Percentiles rank a stretch among this genome's conserved stretches.
Conservation (phyloP, 1,140 invertebrate genomes). For the Cotesia chilonis region DNA sequence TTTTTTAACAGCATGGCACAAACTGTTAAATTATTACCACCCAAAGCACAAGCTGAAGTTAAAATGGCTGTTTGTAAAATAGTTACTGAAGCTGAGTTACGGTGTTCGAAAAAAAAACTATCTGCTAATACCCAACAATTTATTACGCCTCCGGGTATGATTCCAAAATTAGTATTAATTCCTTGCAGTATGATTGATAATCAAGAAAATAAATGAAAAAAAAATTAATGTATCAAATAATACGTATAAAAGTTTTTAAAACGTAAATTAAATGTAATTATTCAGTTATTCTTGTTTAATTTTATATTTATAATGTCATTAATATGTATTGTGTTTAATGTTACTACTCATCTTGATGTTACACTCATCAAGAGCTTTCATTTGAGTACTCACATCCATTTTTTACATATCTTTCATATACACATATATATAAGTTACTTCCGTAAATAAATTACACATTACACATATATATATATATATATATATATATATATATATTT, state of each 20-base stretch:
- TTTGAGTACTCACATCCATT: too few species aligned
- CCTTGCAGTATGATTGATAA: slow-evolving; percentile 56
- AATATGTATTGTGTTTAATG: too few species aligned
- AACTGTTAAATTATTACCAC: slow-evolving; percentile 57
- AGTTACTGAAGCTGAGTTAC: slow-evolving; percentile 57
- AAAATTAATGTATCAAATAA: slow-evolving; percentile 13
- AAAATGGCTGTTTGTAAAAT: slow-evolving; percentile 62
- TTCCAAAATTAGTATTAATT: slow-evolving; percentile 54
- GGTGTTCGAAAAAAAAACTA: slow-evolving; percentile 41
- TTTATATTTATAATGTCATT: too few species aligned
- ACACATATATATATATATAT: not conserved
- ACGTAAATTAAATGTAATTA: too few species aligned
- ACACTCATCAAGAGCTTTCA: too few species aligned
- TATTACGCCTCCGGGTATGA: slow-evolving; percentile 44
- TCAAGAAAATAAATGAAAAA: slow-evolving; percentile 23
- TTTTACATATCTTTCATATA: too few species aligned
- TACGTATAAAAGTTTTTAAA: not conserved
- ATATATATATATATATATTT: not conserved
- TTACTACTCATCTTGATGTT: too few species aligned
- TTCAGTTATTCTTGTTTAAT: too few species aligned
- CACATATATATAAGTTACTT: too few species aligned
- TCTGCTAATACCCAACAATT: slow-evolving; percentile 40
- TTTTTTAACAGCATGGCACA: slow-evolving; percentile 62
- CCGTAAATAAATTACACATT: not conserved
- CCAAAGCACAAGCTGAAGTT: slow-evolving; percentile 57